Conservation (phyloP, 2,888 invertebrate species). For the Hesperia comma region DNA sequence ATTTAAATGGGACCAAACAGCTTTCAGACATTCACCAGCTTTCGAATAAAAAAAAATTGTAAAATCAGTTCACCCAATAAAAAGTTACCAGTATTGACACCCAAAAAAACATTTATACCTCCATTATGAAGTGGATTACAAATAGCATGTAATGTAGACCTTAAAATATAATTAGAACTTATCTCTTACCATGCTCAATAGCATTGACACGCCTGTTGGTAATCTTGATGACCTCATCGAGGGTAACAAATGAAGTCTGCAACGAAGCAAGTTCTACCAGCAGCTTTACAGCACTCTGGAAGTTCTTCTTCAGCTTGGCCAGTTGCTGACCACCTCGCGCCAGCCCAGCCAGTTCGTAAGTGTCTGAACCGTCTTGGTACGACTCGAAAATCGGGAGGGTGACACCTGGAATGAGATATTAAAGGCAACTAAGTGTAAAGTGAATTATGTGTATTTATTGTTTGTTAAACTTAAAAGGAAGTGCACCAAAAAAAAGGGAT, state of each 20-base stretch:
- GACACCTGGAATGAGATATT: slow-evolving; percentile 86
- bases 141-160: too few species aligned
- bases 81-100: too few species aligned
- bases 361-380: slow-evolving; percentile 97
- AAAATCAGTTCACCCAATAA: too few species aligned
- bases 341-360: slow-evolving; percentile 97
- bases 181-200: slow-evolving; percentile 94
- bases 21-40: too few species aligned
- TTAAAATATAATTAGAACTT: too few species aligned
- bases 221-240: slow-evolving; percentile 99
- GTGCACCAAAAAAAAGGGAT: too few species aligned
- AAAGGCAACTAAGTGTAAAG: background rate
- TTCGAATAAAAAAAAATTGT: too few species aligned
- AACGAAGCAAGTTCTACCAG: slow-evolving; percentile 98
- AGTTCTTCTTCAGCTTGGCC: slow-evolving; percentile 98
- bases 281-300: slow-evolving; percentile 97
- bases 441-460: too few species aligned
- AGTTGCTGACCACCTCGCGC: slow-evolving; percentile 99
- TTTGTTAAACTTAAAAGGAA: too few species aligned
- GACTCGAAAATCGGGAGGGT: slow-evolving; percentile 97
- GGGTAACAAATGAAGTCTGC: slow-evolving; percentile 98
- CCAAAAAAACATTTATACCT: too few species aligned
- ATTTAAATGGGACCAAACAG: too few species aligned
- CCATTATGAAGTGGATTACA: too few species aligned
- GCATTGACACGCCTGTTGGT: slow-evolving; percentile 99